A percentile compares a stretch with the other conserved stretches of the same genome.
Conservation (phyloP, 2,797 vertebrate species). For the Gila robusta region DNA sequence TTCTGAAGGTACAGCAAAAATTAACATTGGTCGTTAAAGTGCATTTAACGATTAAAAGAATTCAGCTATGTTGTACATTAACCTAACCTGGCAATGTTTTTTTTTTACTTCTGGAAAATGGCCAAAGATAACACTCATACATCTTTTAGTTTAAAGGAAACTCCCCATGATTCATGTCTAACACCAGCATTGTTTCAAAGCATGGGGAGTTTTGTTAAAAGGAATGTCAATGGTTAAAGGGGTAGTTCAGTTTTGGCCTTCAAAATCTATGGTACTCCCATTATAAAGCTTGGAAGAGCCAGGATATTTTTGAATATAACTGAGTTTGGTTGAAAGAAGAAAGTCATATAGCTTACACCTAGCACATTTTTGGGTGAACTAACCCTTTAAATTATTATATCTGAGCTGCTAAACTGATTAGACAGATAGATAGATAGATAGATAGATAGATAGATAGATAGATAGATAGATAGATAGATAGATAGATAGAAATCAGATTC, state of each 20-base stretch:
- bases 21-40: not conserved
- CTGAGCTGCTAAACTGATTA: not conserved
- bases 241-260: no score
- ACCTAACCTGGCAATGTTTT: not conserved
- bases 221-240: not conserved
- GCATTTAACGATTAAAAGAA: not conserved
- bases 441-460: not conserved
- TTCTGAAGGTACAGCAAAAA: not conserved
- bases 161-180: constrained; percentile 2
- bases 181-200: not conserved
- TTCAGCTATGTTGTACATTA: not conserved
- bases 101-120: not conserved
- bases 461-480: not conserved
- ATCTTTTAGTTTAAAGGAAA: constrained; percentile 16
- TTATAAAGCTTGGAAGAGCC: no score
- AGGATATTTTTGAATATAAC: no score
- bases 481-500: constrained; percentile 23
- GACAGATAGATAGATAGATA: not conserved
- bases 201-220: not conserved
- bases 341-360: no score
- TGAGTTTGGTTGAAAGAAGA: no score
- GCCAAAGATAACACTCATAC: not conserved
- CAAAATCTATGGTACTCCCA: no score
- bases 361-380: no score
- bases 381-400: not conserved